Percentiles rank a stretch among this genome's conserved stretches.
phyloP scores from a whole-genome alignment of 30 jellyfish, hydroid and myxozoan species.

The Thelohanellus kitauei region DNA sequence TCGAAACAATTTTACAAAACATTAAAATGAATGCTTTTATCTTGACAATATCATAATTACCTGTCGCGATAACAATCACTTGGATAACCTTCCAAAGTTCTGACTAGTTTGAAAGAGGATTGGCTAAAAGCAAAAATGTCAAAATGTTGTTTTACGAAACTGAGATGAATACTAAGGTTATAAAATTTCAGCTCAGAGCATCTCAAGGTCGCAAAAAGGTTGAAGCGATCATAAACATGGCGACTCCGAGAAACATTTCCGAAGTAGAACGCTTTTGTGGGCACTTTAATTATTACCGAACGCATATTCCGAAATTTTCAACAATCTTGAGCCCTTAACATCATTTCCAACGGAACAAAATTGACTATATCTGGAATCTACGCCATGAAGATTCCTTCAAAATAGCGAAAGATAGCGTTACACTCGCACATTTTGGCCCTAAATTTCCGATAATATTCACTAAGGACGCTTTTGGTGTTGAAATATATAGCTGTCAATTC shows the following conservation, averaged over 20 bases:
- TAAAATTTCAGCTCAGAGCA: constrained; percentile 3
- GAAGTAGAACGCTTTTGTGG: constrained; percentile 13
- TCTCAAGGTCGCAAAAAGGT: constrained; percentile 4
- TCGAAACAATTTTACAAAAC: constrained; percentile 9
- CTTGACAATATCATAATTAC: constrained; percentile 17
- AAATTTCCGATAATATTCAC: constrained; percentile 3
- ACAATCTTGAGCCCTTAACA: constrained; percentile 7
- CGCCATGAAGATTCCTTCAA: constrained; percentile 5
- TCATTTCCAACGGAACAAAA: constrained; percentile 1
- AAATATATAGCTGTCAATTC: constrained; percentile 30
- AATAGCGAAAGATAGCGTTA: constrained; percentile 1
- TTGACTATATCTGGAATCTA: constrained; percentile 9
- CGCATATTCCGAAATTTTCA: constrained; percentile 5
- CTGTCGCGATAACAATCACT: not conserved
- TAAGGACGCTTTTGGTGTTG: constrained; percentile 20
- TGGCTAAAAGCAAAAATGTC: not conserved
- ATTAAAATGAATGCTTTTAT: constrained; percentile 1
- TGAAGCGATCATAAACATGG: constrained; percentile 8
- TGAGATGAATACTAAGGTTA: constrained; percentile 11
- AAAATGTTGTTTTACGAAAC: constrained; percentile 6
- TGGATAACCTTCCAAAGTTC: constrained; percentile 5
- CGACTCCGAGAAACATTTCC: constrained; percentile 11
- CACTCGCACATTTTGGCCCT: constrained; percentile 33
- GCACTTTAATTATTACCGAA: constrained; percentile 10
- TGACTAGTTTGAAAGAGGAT: constrained; percentile 1